Evolutionary conservation across 1,140 invertebrate genomes (phyloP).

Genomic region (Caerostris darwini): DNA sequence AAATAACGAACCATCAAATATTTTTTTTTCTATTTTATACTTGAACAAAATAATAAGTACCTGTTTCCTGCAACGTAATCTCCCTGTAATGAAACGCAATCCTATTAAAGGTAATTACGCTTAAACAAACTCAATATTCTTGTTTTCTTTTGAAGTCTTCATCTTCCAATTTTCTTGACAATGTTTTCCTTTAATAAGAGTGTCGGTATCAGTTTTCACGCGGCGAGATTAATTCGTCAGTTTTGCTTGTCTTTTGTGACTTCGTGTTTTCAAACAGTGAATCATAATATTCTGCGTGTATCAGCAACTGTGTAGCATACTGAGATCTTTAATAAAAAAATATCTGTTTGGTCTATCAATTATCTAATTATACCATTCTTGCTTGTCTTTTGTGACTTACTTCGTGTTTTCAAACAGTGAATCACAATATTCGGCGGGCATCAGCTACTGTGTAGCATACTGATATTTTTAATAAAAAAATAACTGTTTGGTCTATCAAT

Average conservation of each 20-base stretch:
- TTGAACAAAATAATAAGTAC: background rate
- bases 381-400: background rate
- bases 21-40: background rate
- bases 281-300: no score
- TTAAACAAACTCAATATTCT: constrained; percentile 22
- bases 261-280: no score
- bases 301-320: no score
- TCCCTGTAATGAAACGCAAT: background rate
- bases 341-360: no score
- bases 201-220: background rate
- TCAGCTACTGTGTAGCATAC: no score
- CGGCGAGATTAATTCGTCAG: background rate
- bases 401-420: background rate
- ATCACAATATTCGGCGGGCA: no score
- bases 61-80: background rate
- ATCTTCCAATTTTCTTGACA: background rate
- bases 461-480: no score
- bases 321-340: no score
- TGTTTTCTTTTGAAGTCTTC: background rate
- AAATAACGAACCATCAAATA: no score
- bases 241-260: no score
- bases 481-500: no score
- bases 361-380: background rate
- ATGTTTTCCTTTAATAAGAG: background rate
- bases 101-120: background rate